Percentiles rank a stretch among this genome's conserved stretches.
Conservation (phyloP, 2,797 vertebrate species). For the Scarus forsteni region DNA sequence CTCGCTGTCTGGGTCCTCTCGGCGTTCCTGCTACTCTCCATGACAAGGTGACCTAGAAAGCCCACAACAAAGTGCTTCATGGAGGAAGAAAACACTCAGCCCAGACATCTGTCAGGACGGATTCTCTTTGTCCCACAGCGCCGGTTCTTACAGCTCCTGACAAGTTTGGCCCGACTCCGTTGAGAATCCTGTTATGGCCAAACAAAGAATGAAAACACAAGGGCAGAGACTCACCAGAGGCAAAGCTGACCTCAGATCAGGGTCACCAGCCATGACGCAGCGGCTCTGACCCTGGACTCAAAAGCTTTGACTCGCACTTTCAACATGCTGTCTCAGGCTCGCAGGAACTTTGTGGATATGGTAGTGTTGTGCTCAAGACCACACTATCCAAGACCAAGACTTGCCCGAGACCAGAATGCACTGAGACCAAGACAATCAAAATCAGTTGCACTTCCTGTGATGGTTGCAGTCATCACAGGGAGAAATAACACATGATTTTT, state of each 20-base stretch:
- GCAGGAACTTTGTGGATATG: too few species aligned
- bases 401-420: too few species aligned
- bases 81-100: conserved; percentile 45
- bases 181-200: conserved; percentile 27
- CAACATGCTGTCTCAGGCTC: too few species aligned
- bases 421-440: too few species aligned
- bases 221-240: conserved; percentile 14
- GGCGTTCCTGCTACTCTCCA: conserved; percentile 33
- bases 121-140: conserved; percentile 45
- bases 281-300: background rate
- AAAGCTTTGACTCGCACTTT: too few species aligned
- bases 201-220: conserved; percentile 16
- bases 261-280: conserved; percentile 1
- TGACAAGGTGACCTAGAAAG: conserved; percentile 69
- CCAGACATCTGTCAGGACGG: conserved; percentile 61
- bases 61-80: conserved; percentile 53
- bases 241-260: conserved; percentile 13
- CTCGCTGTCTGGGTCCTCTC: conserved; percentile 45
- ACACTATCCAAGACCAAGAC: too few species aligned
- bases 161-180: conserved; percentile 47
- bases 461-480: too few species aligned
- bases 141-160: conserved; percentile 45
- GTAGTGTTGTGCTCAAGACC: too few species aligned
- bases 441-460: too few species aligned
- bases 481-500: too few species aligned